Percentiles rank a stretch among this genome's conserved stretches.
phyloP scores from a whole-genome alignment of 2,113 vertebrate species.

The Anthoscopus minutus region DNA sequence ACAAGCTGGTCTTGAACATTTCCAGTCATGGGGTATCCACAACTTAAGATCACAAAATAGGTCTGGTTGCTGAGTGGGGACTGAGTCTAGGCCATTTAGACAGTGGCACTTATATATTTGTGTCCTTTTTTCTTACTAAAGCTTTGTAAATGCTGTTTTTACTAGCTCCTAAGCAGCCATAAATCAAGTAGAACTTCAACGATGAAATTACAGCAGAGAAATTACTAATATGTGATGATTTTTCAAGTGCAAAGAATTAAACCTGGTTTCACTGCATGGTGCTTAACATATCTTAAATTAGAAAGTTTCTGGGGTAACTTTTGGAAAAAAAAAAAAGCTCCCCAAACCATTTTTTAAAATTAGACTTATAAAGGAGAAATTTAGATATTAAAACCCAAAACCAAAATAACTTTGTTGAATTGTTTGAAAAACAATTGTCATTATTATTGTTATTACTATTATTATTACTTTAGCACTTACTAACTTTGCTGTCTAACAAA shows the following conservation, averaged over 20 bases:
- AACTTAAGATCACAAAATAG: background rate
- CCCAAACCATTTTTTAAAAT: background rate
- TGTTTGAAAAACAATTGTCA: background rate
- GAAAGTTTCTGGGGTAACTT: background rate
- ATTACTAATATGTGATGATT: background rate
- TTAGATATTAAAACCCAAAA: background rate
- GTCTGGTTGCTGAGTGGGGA: rapidly evolving
- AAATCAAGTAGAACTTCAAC: background rate
- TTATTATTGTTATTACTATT: too few species aligned
- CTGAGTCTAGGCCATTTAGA: background rate
- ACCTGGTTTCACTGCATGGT: background rate
- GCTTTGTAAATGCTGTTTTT: background rate
- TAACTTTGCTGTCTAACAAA: background rate
- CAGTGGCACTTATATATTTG: background rate
- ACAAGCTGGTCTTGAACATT: background rate
- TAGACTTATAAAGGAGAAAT: background rate
- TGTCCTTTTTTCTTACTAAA: background rate
- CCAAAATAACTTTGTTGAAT: background rate
- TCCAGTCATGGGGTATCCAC: too few species aligned
- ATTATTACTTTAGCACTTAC: background rate
- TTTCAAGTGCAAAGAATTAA: background rate
- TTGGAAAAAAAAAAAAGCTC: background rate
- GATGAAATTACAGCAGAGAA: background rate
- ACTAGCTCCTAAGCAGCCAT: background rate
- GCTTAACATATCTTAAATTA: background rate